phyloP scores from a whole-genome alignment of 2,888 invertebrate species.

The Drosophila tripunctata region DNA sequence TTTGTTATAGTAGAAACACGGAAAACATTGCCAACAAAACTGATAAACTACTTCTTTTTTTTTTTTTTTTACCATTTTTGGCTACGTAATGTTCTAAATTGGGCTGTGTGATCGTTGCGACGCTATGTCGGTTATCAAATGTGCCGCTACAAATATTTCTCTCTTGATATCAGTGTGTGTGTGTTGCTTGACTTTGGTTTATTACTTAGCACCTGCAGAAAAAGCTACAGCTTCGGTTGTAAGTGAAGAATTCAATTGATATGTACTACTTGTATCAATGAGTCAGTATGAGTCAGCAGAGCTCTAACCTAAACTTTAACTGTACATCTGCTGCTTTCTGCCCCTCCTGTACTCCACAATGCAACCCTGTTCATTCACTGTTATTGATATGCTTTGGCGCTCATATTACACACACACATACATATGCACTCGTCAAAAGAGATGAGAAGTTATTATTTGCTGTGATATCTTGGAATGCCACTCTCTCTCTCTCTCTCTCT shows the following conservation, averaged over 20 bases:
- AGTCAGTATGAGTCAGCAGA: too few relatives aligned
- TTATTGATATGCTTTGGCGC: constrained; percentile 49
- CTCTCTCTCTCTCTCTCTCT: constrained; percentile 4
- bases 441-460: constrained; percentile 50
- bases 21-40: constrained; percentile 20
- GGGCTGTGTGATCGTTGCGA: constrained; percentile 47
- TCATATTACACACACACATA: constrained; percentile 42
- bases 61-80: constrained; percentile 18
- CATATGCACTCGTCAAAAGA: constrained; percentile 5
- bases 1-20: constrained; percentile 6
- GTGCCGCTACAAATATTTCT: constrained; percentile 17
- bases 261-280: constrained; percentile 22
- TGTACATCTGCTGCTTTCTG: not conserved
- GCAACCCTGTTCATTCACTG: constrained; percentile 11
- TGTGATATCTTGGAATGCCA: constrained; percentile 52
- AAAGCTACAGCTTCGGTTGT: constrained; percentile 16
- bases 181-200: constrained; percentile 24
- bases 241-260: constrained; percentile 32
- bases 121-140: constrained; percentile 1
- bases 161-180: not conserved
- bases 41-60: constrained; percentile 52
- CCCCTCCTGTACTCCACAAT: not conserved
- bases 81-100: constrained; percentile 69
- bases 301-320: constrained; percentile 20
- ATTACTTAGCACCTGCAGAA: constrained; percentile 41